These are phyloP conservation scores for Cassiopea xamachana DNA, from an alignment of 30 jellyfish, hydroid and myxozoan species.

Conservation along the genomic window DNA sequence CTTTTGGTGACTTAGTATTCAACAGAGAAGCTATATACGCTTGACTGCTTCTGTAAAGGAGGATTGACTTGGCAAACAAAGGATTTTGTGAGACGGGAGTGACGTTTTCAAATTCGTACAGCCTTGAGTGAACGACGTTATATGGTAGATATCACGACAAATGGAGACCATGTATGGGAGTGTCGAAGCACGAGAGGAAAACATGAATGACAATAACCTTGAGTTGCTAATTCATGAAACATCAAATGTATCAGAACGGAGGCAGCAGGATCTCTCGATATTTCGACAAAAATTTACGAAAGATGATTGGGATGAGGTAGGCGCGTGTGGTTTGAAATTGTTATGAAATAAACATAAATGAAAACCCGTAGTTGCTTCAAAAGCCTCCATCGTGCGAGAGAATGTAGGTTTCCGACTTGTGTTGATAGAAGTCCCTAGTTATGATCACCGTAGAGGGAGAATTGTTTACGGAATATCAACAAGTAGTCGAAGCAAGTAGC, in stretches of 20 bases:
- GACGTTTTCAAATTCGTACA: not conserved
- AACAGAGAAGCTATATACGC: not conserved
- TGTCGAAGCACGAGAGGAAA: not conserved
- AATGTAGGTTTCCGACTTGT: too few species aligned
- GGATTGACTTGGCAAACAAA: not conserved
- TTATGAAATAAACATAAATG: too few species aligned
- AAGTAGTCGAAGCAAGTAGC: too few species aligned
- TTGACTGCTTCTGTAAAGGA: not conserved
- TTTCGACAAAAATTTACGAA: not conserved
- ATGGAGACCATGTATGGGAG: not conserved
- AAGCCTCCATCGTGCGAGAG: too few species aligned
- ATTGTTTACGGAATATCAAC: too few species aligned
- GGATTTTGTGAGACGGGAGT: not conserved
- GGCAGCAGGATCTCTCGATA: not conserved
- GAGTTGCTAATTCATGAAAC: not conserved
- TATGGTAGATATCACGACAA: not conserved
- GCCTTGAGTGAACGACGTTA: not conserved
- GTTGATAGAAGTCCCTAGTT: too few species aligned
- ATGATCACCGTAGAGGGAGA: too few species aligned
- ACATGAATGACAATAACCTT: not conserved
- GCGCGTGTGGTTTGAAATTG: not conserved
- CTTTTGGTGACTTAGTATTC: too few species aligned
- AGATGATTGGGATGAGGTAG: not conserved
- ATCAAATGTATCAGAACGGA: not conserved
- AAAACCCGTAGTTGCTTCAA: too few species aligned